Evolutionary conservation across 2,888 invertebrate genomes (phyloP).

Genomic region (Hetaerina titia): DNA sequence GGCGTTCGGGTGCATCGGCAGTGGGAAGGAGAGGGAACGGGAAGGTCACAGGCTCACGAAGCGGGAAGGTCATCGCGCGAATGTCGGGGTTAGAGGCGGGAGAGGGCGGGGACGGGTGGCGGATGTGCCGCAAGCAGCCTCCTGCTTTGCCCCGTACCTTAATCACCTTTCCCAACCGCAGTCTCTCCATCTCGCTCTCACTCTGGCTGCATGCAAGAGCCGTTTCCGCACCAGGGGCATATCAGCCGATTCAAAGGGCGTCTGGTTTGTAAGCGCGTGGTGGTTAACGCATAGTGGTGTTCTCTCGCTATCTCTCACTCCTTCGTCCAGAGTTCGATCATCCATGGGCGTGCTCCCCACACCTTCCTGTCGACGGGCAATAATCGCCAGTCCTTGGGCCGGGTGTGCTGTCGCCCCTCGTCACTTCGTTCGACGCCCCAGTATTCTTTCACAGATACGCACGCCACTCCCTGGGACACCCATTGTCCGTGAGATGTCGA

Average conservation of each 20-base stretch:
- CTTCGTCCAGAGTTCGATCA: no score
- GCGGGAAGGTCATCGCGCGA: conserved; percentile 16
- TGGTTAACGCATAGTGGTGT: not conserved
- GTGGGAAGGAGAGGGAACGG: not conserved
- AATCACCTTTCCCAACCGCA: conserved; percentile 10
- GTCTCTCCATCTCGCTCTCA: not conserved
- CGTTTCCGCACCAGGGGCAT: not conserved
- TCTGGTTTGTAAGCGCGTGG: not conserved
- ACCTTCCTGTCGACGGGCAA: no score
- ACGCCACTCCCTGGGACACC: no score
- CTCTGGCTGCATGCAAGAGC: not conserved
- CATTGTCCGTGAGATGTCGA: no score
- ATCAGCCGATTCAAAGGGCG: not conserved
- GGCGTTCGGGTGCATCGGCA: not conserved
- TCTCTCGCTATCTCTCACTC: no score
- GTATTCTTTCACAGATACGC: no score
- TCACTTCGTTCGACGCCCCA: no score
- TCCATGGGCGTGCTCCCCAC: no score
- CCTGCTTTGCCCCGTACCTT: not conserved
- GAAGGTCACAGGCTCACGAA: conserved; percentile 18
- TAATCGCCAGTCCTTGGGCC: no score
- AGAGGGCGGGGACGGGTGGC: not conserved
- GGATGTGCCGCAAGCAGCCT: not conserved
- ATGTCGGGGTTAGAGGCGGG: not conserved
- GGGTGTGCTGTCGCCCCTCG: no score